These are phyloP conservation scores for Acleris literana DNA, from an alignment of 2,888 invertebrate species.

Conservation along the genomic window DNA sequence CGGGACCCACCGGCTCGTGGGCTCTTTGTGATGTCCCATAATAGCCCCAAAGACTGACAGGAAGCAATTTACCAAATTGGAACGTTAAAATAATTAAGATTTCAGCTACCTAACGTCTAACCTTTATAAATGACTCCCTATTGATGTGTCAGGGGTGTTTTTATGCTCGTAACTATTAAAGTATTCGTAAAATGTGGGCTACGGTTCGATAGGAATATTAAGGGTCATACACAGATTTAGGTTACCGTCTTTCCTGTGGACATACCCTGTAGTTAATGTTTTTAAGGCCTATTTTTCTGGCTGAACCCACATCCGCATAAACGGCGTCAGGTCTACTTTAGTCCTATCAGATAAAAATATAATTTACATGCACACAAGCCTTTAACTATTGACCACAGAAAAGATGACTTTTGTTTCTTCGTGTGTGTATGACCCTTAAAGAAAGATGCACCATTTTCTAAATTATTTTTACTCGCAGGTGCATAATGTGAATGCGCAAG, in stretches of 20 bases:
- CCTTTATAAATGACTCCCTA: constrained; percentile 23
- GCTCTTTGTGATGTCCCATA: constrained; percentile 12
- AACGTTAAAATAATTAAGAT: constrained; percentile 34
- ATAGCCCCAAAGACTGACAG: constrained; percentile 27
- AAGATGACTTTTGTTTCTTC: too few relatives aligned
- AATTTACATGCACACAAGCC: too few relatives aligned
- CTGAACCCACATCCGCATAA: too few relatives aligned
- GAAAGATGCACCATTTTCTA: neutral
- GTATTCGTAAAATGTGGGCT: neutral
- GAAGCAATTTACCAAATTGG: constrained; percentile 34
- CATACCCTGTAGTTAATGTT: too few relatives aligned
- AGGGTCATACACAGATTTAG: too few relatives aligned
- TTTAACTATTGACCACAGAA: too few relatives aligned
- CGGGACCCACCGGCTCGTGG: neutral
- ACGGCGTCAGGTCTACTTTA: too few relatives aligned
- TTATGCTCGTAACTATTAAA: constrained; percentile 1
- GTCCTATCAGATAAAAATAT: too few relatives aligned
- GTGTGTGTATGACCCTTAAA: too few relatives aligned
- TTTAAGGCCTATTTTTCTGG: too few relatives aligned
- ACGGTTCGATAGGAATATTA: neutral
- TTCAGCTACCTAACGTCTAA: constrained; percentile 16
- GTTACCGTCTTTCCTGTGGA: too few relatives aligned
- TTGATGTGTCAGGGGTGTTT: constrained; percentile 20
- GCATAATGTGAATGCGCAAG: too few relatives aligned
- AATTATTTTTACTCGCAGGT: neutral